Evolutionary conservation across 2,797 vertebrate genomes (phyloP), one percentile per base, ranked within the genome.

Genomic region (Huso huso): DNA sequence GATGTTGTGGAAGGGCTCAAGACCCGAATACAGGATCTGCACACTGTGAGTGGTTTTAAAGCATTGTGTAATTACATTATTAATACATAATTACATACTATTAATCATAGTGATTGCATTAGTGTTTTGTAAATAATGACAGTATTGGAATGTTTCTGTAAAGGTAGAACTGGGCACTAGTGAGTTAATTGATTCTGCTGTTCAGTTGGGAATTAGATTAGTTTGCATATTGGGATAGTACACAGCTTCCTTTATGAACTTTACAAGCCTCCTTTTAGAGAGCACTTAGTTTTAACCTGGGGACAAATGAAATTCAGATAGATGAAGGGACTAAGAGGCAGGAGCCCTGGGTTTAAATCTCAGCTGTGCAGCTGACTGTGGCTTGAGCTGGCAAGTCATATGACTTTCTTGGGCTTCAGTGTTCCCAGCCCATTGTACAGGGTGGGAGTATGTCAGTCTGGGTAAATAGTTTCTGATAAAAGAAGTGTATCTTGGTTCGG

Each of bases 1-100:
- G 89, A 92, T 2, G 92, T 98, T 12, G 85, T 95, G 2, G 91
- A 95, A 61, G 96, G 94, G 6, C 90, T 99, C 0, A 90, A 75
- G 0, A 89, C 91, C 64, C 94, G 96, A 8, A 97, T 99, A 74
- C 93, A 97, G 75, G 96, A 99, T 76, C 91, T 98, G 23, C 89
- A 93, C 69, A 93, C 86, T 1, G 97, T 99, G 84, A 78, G 93
- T 89, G 15, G 23, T 37, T 37, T 37, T 37, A 37, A 37, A 37
- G 23, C 23, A 37, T 37, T 37, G 23, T 37, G 23, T 37, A 37
- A 37, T 52, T 48, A 6, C 1, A 4, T 49, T 37, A 51, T 68
- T 60, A 2, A 6, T 62, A 57, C 2, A 37, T 18, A 18, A 18
- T 1, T 37, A 37, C 23, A 37, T 37, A 37, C 23, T 37, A 37